Evolutionary conservation across 2,888 invertebrate genomes (phyloP), one percentile per base, ranked within the genome.

Genomic region (Augiades crinisus): DNA sequence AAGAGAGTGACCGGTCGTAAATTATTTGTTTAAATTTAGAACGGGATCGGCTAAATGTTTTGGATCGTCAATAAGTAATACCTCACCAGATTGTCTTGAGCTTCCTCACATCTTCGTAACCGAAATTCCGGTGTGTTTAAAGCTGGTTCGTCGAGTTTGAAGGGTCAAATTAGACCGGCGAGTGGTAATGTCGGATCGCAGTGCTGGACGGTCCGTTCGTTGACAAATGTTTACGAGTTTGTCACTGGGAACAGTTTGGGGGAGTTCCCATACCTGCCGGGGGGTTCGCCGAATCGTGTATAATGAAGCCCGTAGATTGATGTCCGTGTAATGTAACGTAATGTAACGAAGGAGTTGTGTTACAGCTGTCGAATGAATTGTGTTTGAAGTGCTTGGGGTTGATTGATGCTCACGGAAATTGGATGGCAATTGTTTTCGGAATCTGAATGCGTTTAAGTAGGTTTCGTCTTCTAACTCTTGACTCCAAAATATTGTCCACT

Each of bases 211-310:
- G 78, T 79, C 74, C 75, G 69, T 70, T 69, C 78, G 75, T 80
- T 82, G 88, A 89, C 87, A 85, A 89, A 89, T 89, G 88, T 82
- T 87, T 81, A 86, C 85, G 87, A 87, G 87, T 89, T 88, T 88
- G 88, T 89, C 89, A 89, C 87, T 86, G 70, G 74, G 67, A 67
- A 61, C 63, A 55, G 64, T 60, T 56, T 64, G 67, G 60, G 67
- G 67, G 66, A 63, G 75, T 76, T 77, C 69, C 67, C 66, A 67
- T 70, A 63, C 72, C 69, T 73, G 64, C 58, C 67, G 41, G 60
- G 72, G 72, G 71, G 72, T 72, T 68, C 62, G 65, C 65, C 64
- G 68, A 73, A 73, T 71, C 66, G 68, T 72, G 75, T 75, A 75
- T 79, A 81, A 84, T 78, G 77, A 77, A 74, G 71, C 56, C 37